Evolutionary conservation across 2,113 vertebrate species (phyloP).

Genomic region (Bos taurus): ARS-UCD2.0 NC_037346.1:36673501-36674000

Average conservation of each 20-base stretch:
- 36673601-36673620: neutral
- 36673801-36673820: neutral
- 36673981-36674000: neutral
- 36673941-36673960: neutral
- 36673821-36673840: neutral
- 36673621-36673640: neutral
- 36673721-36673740: neutral
- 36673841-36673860: neutral
- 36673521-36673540: neutral
- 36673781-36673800: neutral
- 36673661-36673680: neutral
- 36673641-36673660: neutral
- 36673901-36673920: neutral
- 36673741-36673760: neutral
- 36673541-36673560: neutral
- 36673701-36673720: neutral
- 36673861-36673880: neutral
- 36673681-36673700: neutral
- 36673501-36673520: neutral
- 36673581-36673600: slow-evolving; percentile 6
- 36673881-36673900: neutral
- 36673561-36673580: neutral
- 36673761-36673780: neutral
- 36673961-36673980: neutral
- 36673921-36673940: neutral